These are phyloP conservation scores for Pholis gunnellus DNA, from an alignment of 2,113 vertebrate genomes.

Conservation along the genomic window DNA sequence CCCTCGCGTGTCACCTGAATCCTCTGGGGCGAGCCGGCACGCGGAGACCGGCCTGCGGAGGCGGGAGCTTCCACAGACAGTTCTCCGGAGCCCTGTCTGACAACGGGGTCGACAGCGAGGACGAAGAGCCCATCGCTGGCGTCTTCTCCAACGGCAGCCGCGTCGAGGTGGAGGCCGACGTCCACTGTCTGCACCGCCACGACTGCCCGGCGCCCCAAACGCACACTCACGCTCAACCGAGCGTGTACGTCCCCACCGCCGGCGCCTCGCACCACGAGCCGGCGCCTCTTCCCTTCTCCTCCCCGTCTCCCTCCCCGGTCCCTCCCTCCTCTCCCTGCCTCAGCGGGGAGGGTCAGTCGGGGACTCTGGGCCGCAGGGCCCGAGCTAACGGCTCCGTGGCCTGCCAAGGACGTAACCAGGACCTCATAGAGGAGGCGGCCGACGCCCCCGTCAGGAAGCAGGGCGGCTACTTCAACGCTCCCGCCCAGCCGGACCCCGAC, in stretches of 20 bases:
- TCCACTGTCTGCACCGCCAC: conserved; percentile 86
- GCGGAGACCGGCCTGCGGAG: conserved; percentile 67
- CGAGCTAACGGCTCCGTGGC: conserved; percentile 94
- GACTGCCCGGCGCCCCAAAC: conserved; percentile 54
- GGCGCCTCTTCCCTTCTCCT: conserved; percentile 49
- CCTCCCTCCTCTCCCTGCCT: conserved; percentile 87
- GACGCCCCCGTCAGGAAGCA: conserved; percentile 90
- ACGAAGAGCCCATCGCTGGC: conserved; percentile 95
- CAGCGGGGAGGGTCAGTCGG: conserved; percentile 86
- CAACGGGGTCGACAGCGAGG: conserved; percentile 96
- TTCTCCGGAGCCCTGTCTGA: conserved; percentile 97
- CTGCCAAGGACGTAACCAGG: conserved; percentile 91
- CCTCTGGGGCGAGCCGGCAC: conserved; percentile 73
- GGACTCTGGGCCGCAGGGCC: conserved; percentile 87
- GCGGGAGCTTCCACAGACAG: conserved; percentile 90
- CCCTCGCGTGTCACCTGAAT: conserved; percentile 82
- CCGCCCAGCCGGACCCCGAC: conserved; percentile 93
- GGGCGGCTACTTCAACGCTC: conserved; percentile 95
- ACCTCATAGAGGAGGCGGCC: conserved; percentile 91
- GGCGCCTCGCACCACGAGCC: conserved; percentile 31
- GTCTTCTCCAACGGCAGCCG: conserved; percentile 97
- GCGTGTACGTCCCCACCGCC: conserved; percentile 16
- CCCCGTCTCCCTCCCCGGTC: conserved; percentile 85
- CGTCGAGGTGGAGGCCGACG: conserved; percentile 95
- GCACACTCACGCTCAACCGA: conserved; percentile 30